Base-by-base conservation (phyloP, 2,797 vertebrate genomes). In the Diplodus sargus region DNA sequence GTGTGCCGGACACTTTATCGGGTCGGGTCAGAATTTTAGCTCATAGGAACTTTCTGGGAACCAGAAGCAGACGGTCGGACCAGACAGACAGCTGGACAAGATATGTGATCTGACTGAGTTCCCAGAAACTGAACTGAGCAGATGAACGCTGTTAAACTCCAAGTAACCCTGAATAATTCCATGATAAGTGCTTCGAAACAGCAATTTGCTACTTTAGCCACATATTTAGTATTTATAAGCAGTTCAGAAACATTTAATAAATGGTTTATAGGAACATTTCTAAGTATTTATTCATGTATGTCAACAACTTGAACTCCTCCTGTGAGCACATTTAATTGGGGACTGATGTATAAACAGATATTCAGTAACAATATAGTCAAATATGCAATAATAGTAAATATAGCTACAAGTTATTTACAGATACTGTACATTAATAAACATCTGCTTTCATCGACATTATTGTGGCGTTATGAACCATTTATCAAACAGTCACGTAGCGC, bases 51-150 rank as follows among this genome's bases (percentile, higher is more conserved):
- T 70, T 79, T 78, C 42, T 64, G 87, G 72, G 67, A 83, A 76
- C 11, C 68, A 47, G 65, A 49, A 45, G 20, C 70, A 83, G 89
- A 85, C 62, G 28, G 51, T 62, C 0, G 2, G 25, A 16, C 6
- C 75, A 85, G 88, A 84, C 74, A 39, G 74, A 86, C 83, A 87
- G 83, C 75, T 88, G 82, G 42, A 65, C 59, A 56, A 7, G 28
- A 77, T 47, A 13, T 76, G 81, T 72, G 85, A 87, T 81, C 84
- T 58, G 51, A 84, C 57, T 12, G 42, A 66, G 61, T 89, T 88
- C 82, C 72, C 65, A 81, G 80, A 83, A 91, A 66, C 70, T 53
- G 28, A 74, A 70, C 23, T 18, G 45, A 52, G 23, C 74, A 81
- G 72, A 83, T 84, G 43, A 86, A 51, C 3, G 52, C 9, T 14